These are phyloP conservation scores for Apotomis betuletana DNA, from an alignment of 2,888 invertebrate species.

Conservation along the genomic window DNA sequence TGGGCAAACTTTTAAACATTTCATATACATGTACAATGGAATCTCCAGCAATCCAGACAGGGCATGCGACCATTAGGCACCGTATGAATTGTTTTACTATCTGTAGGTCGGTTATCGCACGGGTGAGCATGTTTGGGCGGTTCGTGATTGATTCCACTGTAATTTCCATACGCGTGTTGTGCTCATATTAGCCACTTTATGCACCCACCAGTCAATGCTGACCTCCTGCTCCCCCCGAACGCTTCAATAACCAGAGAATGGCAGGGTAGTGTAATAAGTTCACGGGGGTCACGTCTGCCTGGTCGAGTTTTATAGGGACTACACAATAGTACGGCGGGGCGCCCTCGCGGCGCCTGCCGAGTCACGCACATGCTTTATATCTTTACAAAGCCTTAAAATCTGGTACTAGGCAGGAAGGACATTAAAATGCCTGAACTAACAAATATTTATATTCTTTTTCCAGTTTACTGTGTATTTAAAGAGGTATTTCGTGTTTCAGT, in stretches of 20 bases:
- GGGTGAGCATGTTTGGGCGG: constrained; percentile 66
- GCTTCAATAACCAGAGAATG: constrained; percentile 41
- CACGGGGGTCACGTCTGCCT: constrained; percentile 59
- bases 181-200: constrained; percentile 79
- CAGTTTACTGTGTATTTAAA: constrained; percentile 15
- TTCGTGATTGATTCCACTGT: constrained; percentile 81
- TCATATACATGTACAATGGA: background rate
- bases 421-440: constrained; percentile 40
- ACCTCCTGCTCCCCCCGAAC: constrained; percentile 47
- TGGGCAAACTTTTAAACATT: background rate
- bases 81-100: constrained; percentile 72
- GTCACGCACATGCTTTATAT: constrained; percentile 76
- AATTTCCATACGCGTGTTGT: constrained; percentile 82
- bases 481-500: constrained; percentile 10
- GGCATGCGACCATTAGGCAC: constrained; percentile 62
- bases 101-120: constrained; percentile 53
- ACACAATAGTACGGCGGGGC: constrained; percentile 73
- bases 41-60: constrained; percentile 1
- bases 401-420: constrained; percentile 40
- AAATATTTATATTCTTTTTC: constrained; percentile 34
- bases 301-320: constrained; percentile 71
- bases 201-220: constrained; percentile 62
- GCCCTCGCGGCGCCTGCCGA: constrained; percentile 81
- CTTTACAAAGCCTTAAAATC: constrained; percentile 63
- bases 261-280: constrained; percentile 54